phyloP scores from a whole-genome alignment of 1,140 invertebrate genomes.

The Drosophila ananassae region DNA sequence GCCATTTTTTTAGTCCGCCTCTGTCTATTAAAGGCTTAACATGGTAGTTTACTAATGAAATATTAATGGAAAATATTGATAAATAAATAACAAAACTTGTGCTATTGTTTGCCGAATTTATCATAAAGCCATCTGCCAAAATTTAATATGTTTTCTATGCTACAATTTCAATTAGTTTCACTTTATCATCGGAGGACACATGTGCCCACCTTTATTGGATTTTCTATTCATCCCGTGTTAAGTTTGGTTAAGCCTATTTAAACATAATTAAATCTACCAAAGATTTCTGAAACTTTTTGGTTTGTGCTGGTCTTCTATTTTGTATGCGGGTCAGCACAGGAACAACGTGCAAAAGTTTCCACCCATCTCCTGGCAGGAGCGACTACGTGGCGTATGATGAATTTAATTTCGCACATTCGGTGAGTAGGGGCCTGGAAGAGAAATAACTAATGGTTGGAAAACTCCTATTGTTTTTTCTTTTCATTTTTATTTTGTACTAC shows the following conservation, averaged over 20 bases:
- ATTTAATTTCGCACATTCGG: conserved; percentile 43
- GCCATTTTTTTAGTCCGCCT: neutral
- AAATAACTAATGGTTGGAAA: conserved; percentile 3
- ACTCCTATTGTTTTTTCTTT: conserved; percentile 12
- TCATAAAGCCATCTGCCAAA: neutral
- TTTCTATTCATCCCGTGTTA: conserved; percentile 5
- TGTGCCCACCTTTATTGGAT: conserved; percentile 26
- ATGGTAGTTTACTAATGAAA: neutral
- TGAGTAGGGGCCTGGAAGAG: neutral
- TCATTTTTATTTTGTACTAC: conserved; percentile 24
- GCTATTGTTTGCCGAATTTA: neutral
- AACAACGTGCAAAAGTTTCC: conserved; percentile 55
- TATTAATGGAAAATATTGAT: neutral
- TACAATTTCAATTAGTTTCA: conserved; percentile 23
- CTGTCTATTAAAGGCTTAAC: neutral
- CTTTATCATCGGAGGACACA: conserved; percentile 22
- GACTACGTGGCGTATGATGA: conserved; percentile 63
- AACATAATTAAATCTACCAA: conserved; percentile 65
- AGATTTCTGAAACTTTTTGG: conserved; percentile 58
- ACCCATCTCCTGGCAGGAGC: conserved; percentile 17
- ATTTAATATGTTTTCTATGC: neutral
- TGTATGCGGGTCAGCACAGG: conserved; percentile 54
- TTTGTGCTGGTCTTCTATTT: conserved; percentile 49
- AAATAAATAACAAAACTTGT: neutral
- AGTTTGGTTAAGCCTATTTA: conserved; percentile 57